phyloP scores from a whole-genome alignment of 2,797 vertebrate species.

The Hippopotamyrus pictus region DNA sequence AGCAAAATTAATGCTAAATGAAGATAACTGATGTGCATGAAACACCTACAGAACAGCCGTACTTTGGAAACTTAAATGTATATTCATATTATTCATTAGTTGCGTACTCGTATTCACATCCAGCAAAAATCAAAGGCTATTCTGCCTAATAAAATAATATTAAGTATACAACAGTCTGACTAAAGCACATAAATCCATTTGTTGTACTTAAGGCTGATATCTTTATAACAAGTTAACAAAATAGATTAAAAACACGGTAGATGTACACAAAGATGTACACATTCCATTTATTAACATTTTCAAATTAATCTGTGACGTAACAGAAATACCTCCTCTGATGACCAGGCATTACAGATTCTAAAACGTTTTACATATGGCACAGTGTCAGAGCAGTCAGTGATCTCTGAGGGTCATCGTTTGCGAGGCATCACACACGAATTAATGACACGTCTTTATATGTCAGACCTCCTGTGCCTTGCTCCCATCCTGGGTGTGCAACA shows the following conservation, averaged over 20 bases:
- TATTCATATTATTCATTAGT: neutral
- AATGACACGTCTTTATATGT: neutral
- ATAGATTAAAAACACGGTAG: neutral
- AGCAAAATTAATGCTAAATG: neutral
- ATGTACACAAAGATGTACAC: neutral
- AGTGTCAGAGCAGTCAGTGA: neutral
- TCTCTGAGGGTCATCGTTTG: neutral
- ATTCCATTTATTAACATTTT: neutral
- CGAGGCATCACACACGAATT: neutral
- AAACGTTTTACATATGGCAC: neutral
- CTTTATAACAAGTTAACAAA: neutral
- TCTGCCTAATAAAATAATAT: neutral
- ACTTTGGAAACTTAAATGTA: neutral
- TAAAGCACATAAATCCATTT: neutral
- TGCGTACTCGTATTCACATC: neutral
- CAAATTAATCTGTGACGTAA: neutral
- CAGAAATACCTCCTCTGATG: neutral
- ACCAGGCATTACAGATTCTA: neutral
- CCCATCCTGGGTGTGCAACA: neutral
- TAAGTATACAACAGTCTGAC: neutral
- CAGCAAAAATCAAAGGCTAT: neutral
- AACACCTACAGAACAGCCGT: neutral
- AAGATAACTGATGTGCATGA: neutral
- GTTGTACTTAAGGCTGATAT: neutral
- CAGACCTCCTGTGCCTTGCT: neutral